Base-by-base conservation (phyloP, 2,888 invertebrate species). In the Cyaniris semiargus region DNA sequence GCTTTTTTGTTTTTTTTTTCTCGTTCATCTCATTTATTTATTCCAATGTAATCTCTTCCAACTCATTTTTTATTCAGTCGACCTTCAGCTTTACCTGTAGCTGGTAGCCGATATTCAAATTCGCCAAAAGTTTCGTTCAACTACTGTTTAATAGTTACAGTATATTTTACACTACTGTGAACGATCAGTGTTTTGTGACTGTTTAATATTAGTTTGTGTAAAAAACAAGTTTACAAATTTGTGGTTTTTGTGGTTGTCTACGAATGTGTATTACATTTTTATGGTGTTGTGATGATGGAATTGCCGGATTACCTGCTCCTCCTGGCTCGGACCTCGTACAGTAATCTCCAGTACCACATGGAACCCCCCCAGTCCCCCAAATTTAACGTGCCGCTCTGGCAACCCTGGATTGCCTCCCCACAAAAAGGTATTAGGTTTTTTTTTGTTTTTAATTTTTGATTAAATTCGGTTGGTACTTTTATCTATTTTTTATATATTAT, bases 11-110 rank as follows among this genome's bases (percentile, higher is more conserved):
- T 88, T 90, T 91, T 86, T 90, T 88, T 90, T 93, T 94, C 94
- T 94, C 93, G 93, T 94, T 94, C 93, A 92, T 93, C 94, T 94
- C 94, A 94, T 94, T 94, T 94, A 94, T 94, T 94, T 94, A 94
- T 94, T 94, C 94, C 94, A 92, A 93, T 94, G 94, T 94, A 94
- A 94, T 94, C 93, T 94, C 92, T 90, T 92, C 93, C 92, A 93
- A 91, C 89, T 92, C 89, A 89, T 92, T 94, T 94, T 94, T 94
- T 94, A 93, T 93, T 93, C 94, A 94, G 92, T 94, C 92, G 91
- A 91, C 93, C 93, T 93, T 93, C 91, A 92, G 93, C 91, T 87
- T 91, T 94, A 94, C 93, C 93, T 94, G 94, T 90, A 92, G 87
- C 84, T 86, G 88, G 87, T 86, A 86, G 84, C 85, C 84, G 82